Evolutionary conservation across 1,140 invertebrate genomes (phyloP).

Genomic region (Drosophila persimilis): DNA sequence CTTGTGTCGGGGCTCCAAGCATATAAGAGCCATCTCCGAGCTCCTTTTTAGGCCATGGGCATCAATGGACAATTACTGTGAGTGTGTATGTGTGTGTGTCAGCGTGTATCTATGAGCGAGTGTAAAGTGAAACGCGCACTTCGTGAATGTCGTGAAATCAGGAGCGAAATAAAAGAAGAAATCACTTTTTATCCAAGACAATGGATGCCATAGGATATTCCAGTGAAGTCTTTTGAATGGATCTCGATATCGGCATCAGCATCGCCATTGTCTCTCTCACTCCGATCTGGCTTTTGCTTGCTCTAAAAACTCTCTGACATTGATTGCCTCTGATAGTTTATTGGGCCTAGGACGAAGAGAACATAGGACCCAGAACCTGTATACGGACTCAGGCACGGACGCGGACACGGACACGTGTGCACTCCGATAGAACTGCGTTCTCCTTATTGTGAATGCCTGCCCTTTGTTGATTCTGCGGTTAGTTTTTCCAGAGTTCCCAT

Average conservation of each 20-base stretch:
- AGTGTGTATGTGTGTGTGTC: no score
- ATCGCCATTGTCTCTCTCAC: slow-evolving; percentile 25
- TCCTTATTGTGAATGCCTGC: slow-evolving; percentile 45
- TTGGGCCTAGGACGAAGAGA: slow-evolving; percentile 22
- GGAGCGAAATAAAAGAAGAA: slow-evolving; percentile 37
- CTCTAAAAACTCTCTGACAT: slow-evolving; percentile 67
- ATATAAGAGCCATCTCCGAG: background rate
- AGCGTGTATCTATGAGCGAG: background rate
- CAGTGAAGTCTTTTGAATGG: slow-evolving; percentile 68
- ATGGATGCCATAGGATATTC: slow-evolving; percentile 56
- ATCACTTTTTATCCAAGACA: slow-evolving; percentile 73
- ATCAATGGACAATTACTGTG: slow-evolving; percentile 33
- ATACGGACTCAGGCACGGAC: slow-evolving; percentile 21
- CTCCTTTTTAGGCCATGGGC: slow-evolving; percentile 1
- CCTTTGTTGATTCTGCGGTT: slow-evolving; percentile 68
- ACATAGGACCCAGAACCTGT: slow-evolving; percentile 2
- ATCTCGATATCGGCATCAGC: slow-evolving; percentile 20
- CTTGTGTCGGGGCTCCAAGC: slow-evolving; percentile 29
- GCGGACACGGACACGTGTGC: slow-evolving; percentile 55
- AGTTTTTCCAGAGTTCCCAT: slow-evolving; percentile 47
- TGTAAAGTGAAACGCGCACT: slow-evolving; percentile 35
- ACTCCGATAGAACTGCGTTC: slow-evolving; percentile 23
- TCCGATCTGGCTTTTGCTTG: slow-evolving; percentile 45
- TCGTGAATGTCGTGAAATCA: slow-evolving; percentile 57
- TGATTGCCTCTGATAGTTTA: slow-evolving; percentile 73